Evolutionary conservation across 1,140 invertebrate species (phyloP).

Genomic region (Drosophila aff.): DNA sequence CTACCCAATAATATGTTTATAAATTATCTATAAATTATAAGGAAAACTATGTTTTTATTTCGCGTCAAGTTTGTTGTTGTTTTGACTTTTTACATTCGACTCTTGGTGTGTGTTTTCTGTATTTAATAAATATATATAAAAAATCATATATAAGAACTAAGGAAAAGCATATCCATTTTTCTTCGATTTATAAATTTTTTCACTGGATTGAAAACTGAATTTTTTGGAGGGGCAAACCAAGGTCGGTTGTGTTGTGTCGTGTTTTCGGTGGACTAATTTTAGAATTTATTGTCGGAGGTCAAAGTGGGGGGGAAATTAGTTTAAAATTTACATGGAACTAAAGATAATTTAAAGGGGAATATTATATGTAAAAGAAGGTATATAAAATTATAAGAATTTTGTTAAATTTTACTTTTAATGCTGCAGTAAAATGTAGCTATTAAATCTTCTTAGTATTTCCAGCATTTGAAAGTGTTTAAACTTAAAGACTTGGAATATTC

Average conservation of each 20-base stretch:
- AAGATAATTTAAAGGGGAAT: neutral
- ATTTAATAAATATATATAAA: slow-evolving; percentile 20
- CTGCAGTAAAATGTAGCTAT: too few species aligned
- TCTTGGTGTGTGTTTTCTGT: slow-evolving; percentile 40
- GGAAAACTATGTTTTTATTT: slow-evolving; percentile 10
- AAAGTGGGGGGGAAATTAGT: neutral
- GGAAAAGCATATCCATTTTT: slow-evolving; percentile 9
- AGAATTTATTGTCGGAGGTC: slow-evolving; percentile 22
- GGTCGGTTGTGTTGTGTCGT: slow-evolving; percentile 14
- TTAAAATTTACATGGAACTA: neutral
- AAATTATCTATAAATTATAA: slow-evolving; percentile 10
- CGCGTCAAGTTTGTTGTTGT: slow-evolving; percentile 10
- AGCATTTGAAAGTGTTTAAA: neutral
- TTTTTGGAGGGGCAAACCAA: slow-evolving; percentile 26
- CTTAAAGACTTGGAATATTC: neutral
- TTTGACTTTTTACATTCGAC: slow-evolving; percentile 27
- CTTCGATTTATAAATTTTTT: neutral
- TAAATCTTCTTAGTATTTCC: neutral
- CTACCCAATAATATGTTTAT: slow-evolving; percentile 4
- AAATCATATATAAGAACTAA: slow-evolving; percentile 17
- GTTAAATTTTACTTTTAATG: neutral
- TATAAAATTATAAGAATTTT: neutral
- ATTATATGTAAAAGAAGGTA: too few species aligned
- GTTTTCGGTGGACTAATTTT: slow-evolving; percentile 19
- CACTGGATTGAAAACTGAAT: slow-evolving; percentile 9